Conservation (phyloP, 2,113 vertebrate species). For the Pycnonotus jocosus region DNA sequence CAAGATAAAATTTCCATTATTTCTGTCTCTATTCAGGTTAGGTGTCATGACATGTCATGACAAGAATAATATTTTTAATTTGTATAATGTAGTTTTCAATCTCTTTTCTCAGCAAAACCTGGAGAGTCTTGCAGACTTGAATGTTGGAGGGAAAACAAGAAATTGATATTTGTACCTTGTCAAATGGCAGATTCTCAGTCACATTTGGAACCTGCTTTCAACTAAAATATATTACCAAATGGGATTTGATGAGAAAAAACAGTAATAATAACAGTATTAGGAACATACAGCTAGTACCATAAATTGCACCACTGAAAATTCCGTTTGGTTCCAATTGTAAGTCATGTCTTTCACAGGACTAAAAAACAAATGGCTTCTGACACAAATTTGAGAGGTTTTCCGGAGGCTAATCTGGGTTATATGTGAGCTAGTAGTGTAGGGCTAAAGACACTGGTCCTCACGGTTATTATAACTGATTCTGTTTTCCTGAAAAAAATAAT, state of each 20-base stretch:
- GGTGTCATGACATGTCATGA: not conserved
- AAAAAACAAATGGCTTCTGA: not conserved
- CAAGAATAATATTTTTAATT: not conserved
- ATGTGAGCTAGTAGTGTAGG: not conserved
- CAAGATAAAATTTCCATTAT: not conserved
- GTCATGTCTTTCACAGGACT: not conserved
- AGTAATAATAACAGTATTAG: not conserved
- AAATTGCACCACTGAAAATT: not conserved
- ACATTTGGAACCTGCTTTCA: not conserved
- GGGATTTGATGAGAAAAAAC: not conserved
- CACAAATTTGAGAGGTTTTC: not conserved
- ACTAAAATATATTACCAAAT: not conserved
- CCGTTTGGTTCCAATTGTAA: not conserved
- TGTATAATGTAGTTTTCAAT: not conserved
- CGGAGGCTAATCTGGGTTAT: not conserved
- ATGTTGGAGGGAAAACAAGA: not conserved
- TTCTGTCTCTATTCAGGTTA: not conserved
- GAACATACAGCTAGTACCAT: not conserved
- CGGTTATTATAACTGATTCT: not conserved
- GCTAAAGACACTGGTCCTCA: not conserved
- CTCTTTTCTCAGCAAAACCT: not conserved
- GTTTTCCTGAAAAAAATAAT: not conserved
- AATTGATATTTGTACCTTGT: not conserved
- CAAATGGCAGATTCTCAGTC: not conserved
- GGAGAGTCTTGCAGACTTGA: not conserved